A percentile compares a stretch with the other conserved stretches of the same genome.
phyloP scores from a whole-genome alignment of 1,140 invertebrate genomes.

The Brevipalpus yothersi region DNA sequence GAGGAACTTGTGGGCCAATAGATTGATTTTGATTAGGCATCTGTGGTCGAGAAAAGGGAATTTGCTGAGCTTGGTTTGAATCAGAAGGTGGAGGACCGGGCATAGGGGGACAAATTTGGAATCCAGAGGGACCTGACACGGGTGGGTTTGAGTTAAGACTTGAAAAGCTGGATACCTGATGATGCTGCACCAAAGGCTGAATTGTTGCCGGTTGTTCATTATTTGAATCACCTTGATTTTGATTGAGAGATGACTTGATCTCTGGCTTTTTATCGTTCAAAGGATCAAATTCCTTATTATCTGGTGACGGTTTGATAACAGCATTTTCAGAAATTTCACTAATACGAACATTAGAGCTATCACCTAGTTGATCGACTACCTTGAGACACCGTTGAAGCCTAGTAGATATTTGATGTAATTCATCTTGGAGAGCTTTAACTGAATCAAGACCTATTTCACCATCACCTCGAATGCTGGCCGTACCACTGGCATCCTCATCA shows the following conservation, averaged over 20 bases:
- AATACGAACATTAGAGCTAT: too few relatives aligned
- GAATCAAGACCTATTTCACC: not conserved
- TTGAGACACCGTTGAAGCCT: too few relatives aligned
- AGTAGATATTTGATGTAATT: too few relatives aligned
- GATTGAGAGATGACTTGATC: conserved; percentile 3
- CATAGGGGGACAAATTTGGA: not conserved
- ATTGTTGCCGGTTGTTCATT: not conserved
- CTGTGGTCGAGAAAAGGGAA: not conserved
- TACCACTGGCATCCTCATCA: not conserved
- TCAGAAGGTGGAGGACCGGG: not conserved
- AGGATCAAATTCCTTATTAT: not conserved
- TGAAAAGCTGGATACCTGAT: not conserved
- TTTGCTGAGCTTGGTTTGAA: not conserved
- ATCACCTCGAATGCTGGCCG: not conserved
- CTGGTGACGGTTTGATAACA: too few relatives aligned
- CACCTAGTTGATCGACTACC: too few relatives aligned
- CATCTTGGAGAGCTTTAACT: not conserved
- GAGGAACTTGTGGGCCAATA: not conserved
- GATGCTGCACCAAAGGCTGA: conserved; percentile 2
- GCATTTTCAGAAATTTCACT: too few relatives aligned
- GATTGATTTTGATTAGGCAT: not conserved
- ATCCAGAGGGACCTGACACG: not conserved
- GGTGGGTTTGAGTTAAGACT: not conserved
- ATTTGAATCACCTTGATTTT: conserved; percentile 2
- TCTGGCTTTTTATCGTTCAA: not conserved